phyloP scores from a whole-genome alignment of 2,888 invertebrate species.

The Eubasilissa splendida region DNA sequence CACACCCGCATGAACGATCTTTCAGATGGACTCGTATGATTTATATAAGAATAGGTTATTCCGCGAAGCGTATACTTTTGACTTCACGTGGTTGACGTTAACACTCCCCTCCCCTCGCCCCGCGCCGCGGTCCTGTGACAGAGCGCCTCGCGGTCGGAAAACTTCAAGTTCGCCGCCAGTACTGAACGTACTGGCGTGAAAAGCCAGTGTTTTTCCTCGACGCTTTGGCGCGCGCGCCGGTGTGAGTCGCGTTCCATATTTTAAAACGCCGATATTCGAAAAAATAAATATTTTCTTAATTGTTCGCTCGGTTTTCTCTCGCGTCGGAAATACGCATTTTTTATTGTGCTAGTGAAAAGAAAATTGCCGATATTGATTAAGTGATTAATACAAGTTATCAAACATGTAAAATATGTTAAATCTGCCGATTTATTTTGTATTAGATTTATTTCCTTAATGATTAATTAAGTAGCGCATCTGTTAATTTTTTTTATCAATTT shows the following conservation, averaged over 20 bases:
- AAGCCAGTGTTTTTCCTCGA: conserved; percentile 54
- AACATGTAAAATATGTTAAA: too few relatives aligned
- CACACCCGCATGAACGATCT: too few relatives aligned
- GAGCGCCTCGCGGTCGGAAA: conserved; percentile 38
- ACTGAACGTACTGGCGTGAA: conserved; percentile 50
- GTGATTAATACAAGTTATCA: too few relatives aligned
- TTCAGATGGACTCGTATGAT: too few relatives aligned
- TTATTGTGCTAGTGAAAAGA: background rate
- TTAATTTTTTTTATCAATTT: background rate
- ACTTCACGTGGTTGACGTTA: conserved; percentile 35
- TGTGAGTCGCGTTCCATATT: conserved; percentile 2
- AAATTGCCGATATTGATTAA: too few relatives aligned
- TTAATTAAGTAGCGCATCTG: too few relatives aligned
- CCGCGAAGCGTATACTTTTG: conserved; percentile 27
- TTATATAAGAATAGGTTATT: background rate
- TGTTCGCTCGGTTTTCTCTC: too few relatives aligned
- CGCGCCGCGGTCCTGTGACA: conserved; percentile 28
- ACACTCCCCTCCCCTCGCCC: background rate
- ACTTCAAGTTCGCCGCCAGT: conserved; percentile 46
- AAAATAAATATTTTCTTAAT: too few relatives aligned
- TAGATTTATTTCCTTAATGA: too few relatives aligned
- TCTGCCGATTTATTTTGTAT: too few relatives aligned
- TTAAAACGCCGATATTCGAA: too few relatives aligned
- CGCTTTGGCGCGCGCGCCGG: conserved; percentile 23
- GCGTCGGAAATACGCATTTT: background rate